Evolutionary conservation across 2,113 vertebrate species (phyloP).

Genomic region (Paracyprichromis sp.): DNA sequence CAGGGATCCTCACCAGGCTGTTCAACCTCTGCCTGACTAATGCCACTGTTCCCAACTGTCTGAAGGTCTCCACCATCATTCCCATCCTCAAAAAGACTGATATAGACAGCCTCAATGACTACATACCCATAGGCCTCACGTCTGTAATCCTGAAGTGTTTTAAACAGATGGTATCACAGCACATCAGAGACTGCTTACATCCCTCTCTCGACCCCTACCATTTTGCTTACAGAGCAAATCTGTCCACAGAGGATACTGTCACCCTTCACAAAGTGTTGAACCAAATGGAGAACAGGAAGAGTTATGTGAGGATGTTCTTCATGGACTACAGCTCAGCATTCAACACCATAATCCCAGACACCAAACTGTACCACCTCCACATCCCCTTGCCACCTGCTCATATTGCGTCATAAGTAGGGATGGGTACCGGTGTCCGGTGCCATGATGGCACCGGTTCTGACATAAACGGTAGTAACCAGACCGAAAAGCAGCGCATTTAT

Average conservation of each 20-base stretch:
- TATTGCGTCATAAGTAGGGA: no score
- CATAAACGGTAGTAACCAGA: no score
- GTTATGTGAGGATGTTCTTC: not conserved
- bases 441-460: no score
- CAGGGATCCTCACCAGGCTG: not conserved
- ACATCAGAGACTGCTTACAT: not conserved
- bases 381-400: no score
- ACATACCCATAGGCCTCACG: not conserved
- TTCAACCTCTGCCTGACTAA: not conserved
- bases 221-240: not conserved
- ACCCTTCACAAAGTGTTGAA: not conserved
- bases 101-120: not conserved
- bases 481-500: no score
- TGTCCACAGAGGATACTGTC: not conserved
- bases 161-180: not conserved
- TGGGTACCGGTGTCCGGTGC: no score
- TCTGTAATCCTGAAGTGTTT: not conserved
- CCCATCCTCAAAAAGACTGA: not conserved
- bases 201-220: not conserved
- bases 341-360: no score
- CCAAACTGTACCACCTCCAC: no score
- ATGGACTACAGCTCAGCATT: no score
- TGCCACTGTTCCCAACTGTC: not conserved
- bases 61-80: not conserved
- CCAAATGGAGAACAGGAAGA: not conserved